A percentile compares a stretch with the other conserved stretches of the same genome.
These are phyloP conservation scores for Zaprionus davidi DNA, from an alignment of 1,140 invertebrate genomes.

Conservation along the genomic window DNA sequence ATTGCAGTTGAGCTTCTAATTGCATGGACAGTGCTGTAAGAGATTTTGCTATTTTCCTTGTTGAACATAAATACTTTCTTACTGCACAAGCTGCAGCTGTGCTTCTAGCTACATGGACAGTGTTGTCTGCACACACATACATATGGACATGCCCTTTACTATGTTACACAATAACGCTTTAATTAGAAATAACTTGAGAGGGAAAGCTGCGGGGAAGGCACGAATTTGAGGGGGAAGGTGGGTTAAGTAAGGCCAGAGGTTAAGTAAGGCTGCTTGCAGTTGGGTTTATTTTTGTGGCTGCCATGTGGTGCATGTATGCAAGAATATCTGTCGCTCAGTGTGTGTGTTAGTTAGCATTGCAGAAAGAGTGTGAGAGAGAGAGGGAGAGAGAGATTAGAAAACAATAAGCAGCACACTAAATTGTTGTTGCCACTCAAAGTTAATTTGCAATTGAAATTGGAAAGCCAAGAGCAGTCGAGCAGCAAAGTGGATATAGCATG, in stretches of 20 bases:
- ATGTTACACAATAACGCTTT: conserved; percentile 63
- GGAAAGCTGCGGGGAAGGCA: neutral
- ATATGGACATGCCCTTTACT: neutral
- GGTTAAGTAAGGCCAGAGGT: conserved; percentile 5
- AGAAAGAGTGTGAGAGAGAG: neutral
- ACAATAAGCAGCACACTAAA: conserved; percentile 25
- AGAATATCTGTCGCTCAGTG: neutral
- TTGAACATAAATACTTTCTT: too few relatives aligned
- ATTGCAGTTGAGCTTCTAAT: neutral
- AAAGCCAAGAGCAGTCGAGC: conserved; percentile 36
- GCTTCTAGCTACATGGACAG: conserved; percentile 1
- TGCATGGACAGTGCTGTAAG: neutral
- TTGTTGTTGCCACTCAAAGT: conserved; percentile 47
- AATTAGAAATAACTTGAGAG: conserved; percentile 69
- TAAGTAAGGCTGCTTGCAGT: conserved; percentile 48
- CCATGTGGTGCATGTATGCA: conserved; percentile 50
- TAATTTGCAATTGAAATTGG: conserved; percentile 79
- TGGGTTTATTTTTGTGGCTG: conserved; percentile 71
- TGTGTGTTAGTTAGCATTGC: conserved; percentile 10
- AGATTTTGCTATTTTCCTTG: neutral
- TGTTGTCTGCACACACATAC: neutral
- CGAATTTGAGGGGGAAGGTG: too few relatives aligned
- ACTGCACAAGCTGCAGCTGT: neutral
- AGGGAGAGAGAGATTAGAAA: conserved; percentile 26
- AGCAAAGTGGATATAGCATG: neutral